These are phyloP conservation scores for Eciton burchellii DNA, from an alignment of 1,140 invertebrate species.

Conservation along the genomic window DNA sequence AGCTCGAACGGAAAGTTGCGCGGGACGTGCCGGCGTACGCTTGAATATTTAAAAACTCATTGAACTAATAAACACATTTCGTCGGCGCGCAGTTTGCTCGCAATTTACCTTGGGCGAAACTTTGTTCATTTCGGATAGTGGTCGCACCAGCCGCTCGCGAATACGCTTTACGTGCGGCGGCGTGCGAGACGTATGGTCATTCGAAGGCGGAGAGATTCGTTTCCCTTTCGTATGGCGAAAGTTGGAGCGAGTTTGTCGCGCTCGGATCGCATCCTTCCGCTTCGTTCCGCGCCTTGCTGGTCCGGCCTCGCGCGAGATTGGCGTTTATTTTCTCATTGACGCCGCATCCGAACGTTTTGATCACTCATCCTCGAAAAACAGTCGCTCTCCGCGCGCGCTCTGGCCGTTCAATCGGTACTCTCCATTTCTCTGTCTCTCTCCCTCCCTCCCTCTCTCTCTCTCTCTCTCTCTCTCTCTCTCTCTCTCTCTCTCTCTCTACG, in stretches of 20 bases:
- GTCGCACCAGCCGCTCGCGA: slow-evolving; percentile 19
- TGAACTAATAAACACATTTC: slow-evolving; percentile 33
- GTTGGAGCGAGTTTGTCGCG: slow-evolving; percentile 42
- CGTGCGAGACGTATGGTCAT: slow-evolving; percentile 45
- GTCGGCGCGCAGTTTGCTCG: not conserved
- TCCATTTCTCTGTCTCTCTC: too few species aligned
- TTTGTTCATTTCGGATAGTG: slow-evolving; percentile 52
- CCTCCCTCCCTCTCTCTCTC: too few species aligned
- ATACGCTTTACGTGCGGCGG: slow-evolving; percentile 43
- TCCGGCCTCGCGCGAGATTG: slow-evolving; percentile 29
- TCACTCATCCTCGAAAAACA: slow-evolving; percentile 70
- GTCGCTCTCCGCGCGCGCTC: slow-evolving; percentile 1
- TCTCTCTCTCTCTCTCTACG: slow-evolving; percentile 51
- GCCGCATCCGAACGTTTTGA: slow-evolving; percentile 69
- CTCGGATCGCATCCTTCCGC: not conserved
- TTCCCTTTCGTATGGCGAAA: slow-evolving; percentile 32
- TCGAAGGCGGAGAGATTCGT: slow-evolving; percentile 8
- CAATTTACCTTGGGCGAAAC: slow-evolving; percentile 47
- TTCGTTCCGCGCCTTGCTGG: slow-evolving; percentile 29
- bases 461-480: too few species aligned
- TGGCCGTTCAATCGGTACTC: slow-evolving; percentile 71
- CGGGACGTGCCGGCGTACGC: not conserved
- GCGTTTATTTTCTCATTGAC: slow-evolving; percentile 65
- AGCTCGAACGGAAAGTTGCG: not conserved
- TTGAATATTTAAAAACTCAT: slow-evolving; percentile 38